Base-by-base conservation (phyloP, 2,797 vertebrate genomes). In the Halcyon smyrnensis region DNA sequence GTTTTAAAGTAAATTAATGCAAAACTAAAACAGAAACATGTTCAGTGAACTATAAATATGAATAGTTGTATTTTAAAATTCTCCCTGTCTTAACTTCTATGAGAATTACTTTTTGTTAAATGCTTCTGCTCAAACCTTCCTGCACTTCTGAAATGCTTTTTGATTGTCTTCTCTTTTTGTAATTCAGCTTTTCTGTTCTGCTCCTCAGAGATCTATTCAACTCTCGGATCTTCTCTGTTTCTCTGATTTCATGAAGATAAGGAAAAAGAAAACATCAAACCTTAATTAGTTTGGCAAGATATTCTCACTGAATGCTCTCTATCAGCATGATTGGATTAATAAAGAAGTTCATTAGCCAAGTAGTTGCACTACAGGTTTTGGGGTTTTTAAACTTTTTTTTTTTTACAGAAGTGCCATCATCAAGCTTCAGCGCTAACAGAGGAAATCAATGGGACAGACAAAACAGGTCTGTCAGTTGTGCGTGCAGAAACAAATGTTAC, bases 231-330 rank as follows among this genome's bases (percentile, higher is more conserved):
- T 85, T 88, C 32, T 73, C 56, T 70, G 8, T 60, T 84, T 90
- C 48, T 84, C 70, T 54, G 81, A 93, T 93, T 95, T 91, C 74
- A 76, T 82, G 67, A 94, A 79, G 84, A 90, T 94, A 90, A 90
- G 24, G 59, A 70, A 90, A 92, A 91, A 95, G 54, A 95, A 93
- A 93, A 23, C 45, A 51, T 84, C 67, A 79, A 84, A 89, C 46
- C 46, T 90, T 93, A 93, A 96, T 93, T 91, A 93, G n/a, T 77
- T 86, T 64, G 48, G 83, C 59, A 84, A 84, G 76, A 86, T 86
- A 94, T 86, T 93, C 64, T 84, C 34, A 74, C 13, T 78, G 85
- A 91, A 90, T 91, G 76, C 39, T 81, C 69, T 90, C 91, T 95
- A 93, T 95, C 82, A 93, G 67, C 60, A 54, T 56, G 70, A 88